Percentiles rank a stretch among this genome's conserved stretches.
Conservation (phyloP, 1,140 invertebrate genomes). For the Bathynomus jamesi region DNA sequence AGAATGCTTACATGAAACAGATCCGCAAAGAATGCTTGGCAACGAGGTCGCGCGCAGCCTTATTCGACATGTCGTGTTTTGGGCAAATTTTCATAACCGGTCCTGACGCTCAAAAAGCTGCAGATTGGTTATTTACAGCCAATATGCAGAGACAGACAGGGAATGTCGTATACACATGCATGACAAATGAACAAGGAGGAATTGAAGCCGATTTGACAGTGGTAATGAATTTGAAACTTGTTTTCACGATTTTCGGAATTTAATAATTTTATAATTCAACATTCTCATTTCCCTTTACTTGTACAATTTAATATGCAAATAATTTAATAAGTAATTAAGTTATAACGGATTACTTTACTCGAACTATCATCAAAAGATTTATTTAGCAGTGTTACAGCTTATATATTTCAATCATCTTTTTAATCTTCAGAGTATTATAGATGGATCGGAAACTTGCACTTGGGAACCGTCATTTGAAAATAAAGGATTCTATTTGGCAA, state of each 20-base stretch:
- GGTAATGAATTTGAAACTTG: constrained; percentile 16
- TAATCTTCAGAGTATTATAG: neutral
- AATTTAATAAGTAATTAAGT: no score
- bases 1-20: no score
- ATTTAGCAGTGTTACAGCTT: no score
- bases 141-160: constrained; percentile 53
- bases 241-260: no score
- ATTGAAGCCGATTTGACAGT: constrained; percentile 77
- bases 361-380: no score
- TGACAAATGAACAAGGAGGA: constrained; percentile 66
- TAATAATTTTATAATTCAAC: no score
- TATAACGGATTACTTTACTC: no score
- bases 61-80: constrained; percentile 83
- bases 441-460: neutral
- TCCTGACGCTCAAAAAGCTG: constrained; percentile 65
- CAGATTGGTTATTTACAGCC: constrained; percentile 71
- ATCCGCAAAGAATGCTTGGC: constrained; percentile 67
- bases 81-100: constrained; percentile 77
- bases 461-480: constrained; percentile 45
- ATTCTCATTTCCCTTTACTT: no score
- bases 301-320: no score
- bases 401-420: no score
- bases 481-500: constrained; percentile 73
- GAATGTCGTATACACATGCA: constrained; percentile 63
- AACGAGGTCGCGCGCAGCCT: constrained; percentile 63